Base-by-base conservation (phyloP, 2,888 invertebrate species). In the Cinara cedri region DNA sequence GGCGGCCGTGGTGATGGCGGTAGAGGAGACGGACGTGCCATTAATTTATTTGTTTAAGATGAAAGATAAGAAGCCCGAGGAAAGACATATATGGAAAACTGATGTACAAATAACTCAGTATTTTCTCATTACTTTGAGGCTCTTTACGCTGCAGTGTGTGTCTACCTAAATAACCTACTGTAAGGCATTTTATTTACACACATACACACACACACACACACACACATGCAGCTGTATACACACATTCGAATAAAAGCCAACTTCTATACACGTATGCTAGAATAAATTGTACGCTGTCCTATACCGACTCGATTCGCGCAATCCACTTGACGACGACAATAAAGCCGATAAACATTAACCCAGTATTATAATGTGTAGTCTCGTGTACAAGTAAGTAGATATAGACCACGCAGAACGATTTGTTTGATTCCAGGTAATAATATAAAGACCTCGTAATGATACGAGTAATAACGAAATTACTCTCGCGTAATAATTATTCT, bases 1-100 rank as follows among this genome's bases (percentile, higher is more conserved):
- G 34, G 34, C 34, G 54, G 6, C n/a, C 11, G 14, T 34, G n/a
- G 34, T 26, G 24, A 24, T 11, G 57, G 62, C 6, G 16, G n/a
- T n/a, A n/a, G 62, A 19, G 49, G 62, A 51, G 13, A 34, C 51
- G 62, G 72, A 51, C 63, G 62, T 63, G 72, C 60, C 72, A 62
- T 74, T 74, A 74, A 74, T 74, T 74, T 74, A 74, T 74, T 74
- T 74, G 72, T 74, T 74, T 74, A 72, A 72, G 60, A 72, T 72
- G 72, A 72, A 72, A 19, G 72, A 72, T 72, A 72, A 72, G 60
- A 71, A 71, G 72, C 72, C 72, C 13, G 60, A 26, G 72, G 60
- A 72, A 60, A 60, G 72, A 72, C 72, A 62, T 72, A 72, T 72
- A 72, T 72, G 72, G 60, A 62, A 72, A 72, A 72, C 72, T 62